A percentile compares a stretch with the other conserved stretches of the same genome.
Evolutionary conservation across 2,888 invertebrate species (phyloP).

Genomic region (Sussaba pulchella): DNA sequence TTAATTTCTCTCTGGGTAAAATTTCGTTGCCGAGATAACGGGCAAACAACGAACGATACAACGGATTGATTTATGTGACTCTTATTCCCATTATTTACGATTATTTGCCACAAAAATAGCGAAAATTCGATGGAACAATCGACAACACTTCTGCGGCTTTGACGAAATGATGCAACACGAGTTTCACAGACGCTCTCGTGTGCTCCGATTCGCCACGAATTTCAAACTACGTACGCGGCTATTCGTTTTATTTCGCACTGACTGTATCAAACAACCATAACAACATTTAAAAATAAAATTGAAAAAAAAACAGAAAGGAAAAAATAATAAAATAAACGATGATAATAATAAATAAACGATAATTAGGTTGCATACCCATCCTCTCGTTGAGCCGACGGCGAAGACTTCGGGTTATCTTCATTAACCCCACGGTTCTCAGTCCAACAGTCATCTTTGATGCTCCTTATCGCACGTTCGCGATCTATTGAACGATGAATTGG

Average conservation of each 20-base stretch:
- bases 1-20: no score
- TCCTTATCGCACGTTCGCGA: slow-evolving; percentile 50
- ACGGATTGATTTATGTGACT: slow-evolving; percentile 6
- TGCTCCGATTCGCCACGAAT: slow-evolving; percentile 32
- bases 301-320: neutral
- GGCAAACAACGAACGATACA: slow-evolving; percentile 7
- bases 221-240: slow-evolving; percentile 22
- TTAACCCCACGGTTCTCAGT: slow-evolving; percentile 72
- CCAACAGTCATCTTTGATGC: slow-evolving; percentile 70
- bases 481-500: slow-evolving; percentile 48
- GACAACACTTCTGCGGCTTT: neutral
- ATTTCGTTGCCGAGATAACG: slow-evolving; percentile 28
- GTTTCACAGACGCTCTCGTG: neutral
- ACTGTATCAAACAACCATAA: neutral
- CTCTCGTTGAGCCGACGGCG: slow-evolving; percentile 73
- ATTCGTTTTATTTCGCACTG: slow-evolving; percentile 22
- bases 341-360: neutral
- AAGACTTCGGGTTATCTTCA: slow-evolving; percentile 73
- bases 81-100: neutral
- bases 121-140: neutral
- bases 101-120: neutral
- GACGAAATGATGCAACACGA: slow-evolving; percentile 50
- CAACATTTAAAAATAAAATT: neutral
- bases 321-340: slow-evolving; percentile 2
- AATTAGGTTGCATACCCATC: slow-evolving; percentile 71